Evolutionary conservation across 2,113 vertebrate species (phyloP), one percentile per base, ranked within the genome.

Genomic region (Rhea americana): DNA sequence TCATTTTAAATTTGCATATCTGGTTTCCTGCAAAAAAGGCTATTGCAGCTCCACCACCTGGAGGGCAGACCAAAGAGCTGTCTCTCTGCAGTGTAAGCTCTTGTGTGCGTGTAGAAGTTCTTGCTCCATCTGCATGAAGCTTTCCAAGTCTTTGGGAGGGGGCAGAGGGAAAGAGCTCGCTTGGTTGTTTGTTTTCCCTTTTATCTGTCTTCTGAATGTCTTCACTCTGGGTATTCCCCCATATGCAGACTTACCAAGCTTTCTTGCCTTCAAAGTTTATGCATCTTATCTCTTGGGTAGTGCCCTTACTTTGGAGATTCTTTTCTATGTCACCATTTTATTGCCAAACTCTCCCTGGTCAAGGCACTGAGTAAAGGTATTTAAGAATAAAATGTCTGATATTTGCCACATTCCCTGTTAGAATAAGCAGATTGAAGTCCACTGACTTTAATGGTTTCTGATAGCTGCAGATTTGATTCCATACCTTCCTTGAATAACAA

Each of bases 401-500:
- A 20, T 35, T 87, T 86, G 48, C 70, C 70, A 51, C 73, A 55
- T 82, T 88, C 37, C 26, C 53, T 79, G 53, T 21, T 86, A 68
- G 53, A 90, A 84, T 70, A 79, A 90, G 70, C 66, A 93, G 80
- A 85, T 68, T 91, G 58, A 61, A 30, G 28, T 82, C 35, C 47
- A 43, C 68, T 72, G 93, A 93, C 43, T 92, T 56, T 94, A 95
- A 93, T 93, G 62, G 66, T 56, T 94, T 93, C 82, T 93, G 91
- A 90, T 75, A 94, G 85, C 37, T 93, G 77, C 87, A 85, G 91
- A 93, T 94, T 71, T 89, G 83, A 89, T 87, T 70, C 71, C 47
- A 41, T 88, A 88, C 78, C 83, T 97, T 96, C 73, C 80, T 93
- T 94, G 79, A 93, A 96, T 94, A 96, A 96, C 95, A 95, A 94